Conservation (phyloP, 2,888 invertebrate species). For the Eurytoma californica region DNA sequence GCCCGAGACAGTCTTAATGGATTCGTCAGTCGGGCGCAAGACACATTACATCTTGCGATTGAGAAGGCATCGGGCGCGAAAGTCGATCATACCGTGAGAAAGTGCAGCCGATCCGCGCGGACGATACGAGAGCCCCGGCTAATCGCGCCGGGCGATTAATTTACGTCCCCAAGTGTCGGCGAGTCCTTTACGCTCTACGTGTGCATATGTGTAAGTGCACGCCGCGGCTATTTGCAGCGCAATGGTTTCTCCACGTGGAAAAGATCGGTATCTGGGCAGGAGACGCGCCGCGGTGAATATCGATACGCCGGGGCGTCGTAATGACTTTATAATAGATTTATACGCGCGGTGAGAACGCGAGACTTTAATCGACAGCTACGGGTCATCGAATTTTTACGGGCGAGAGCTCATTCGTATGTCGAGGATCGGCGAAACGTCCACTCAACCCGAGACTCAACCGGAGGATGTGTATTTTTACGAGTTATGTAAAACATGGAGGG, state of each 20-base stretch:
- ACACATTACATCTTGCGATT: neutral
- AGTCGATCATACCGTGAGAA: slow-evolving; percentile 54
- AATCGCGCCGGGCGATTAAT: slow-evolving; percentile 64
- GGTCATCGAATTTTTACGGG: slow-evolving; percentile 56
- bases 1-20: slow-evolving; percentile 17
- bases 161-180: slow-evolving; percentile 61
- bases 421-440: neutral
- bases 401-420: slow-evolving; percentile 30
- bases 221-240: slow-evolving; percentile 29
- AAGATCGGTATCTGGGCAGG: slow-evolving; percentile 62
- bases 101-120: slow-evolving; percentile 45
- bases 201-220: neutral
- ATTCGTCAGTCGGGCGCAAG: slow-evolving; percentile 34
- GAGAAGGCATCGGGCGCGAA: slow-evolving; percentile 8
- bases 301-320: slow-evolving; percentile 55
- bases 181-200: slow-evolving; percentile 31
- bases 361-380: slow-evolving; percentile 54
- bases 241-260: slow-evolving; percentile 35
- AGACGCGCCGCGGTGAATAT: slow-evolving; percentile 39
- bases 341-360: slow-evolving; percentile 45
- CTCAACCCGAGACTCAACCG: slow-evolving; percentile 3
- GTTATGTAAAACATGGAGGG: slow-evolving; percentile 17
- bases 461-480: neutral
- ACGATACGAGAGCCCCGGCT: slow-evolving; percentile 31
- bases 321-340: slow-evolving; percentile 64